Conservation (phyloP, 2,797 vertebrate species). For the Adelosebastes latens region DNA sequence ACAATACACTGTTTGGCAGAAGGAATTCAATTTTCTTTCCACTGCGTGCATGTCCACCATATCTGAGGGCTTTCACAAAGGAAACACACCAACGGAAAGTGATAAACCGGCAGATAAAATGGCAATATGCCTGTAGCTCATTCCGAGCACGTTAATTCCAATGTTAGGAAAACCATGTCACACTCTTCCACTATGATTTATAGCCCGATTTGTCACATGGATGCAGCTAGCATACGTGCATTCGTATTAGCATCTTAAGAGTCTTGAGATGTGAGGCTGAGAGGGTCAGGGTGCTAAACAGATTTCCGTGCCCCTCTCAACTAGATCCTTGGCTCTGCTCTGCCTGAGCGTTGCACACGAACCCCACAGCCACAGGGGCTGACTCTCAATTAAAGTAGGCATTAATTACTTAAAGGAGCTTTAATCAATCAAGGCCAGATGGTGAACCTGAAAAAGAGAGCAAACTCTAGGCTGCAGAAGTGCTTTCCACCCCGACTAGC, state of each 20-base stretch:
- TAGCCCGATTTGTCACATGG: slow-evolving; percentile 69
- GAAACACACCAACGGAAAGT: slow-evolving; percentile 55
- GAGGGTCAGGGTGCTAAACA: slow-evolving; percentile 76
- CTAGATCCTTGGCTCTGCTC: slow-evolving; percentile 64
- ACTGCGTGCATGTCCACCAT: slow-evolving; percentile 49
- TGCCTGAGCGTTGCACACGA: slow-evolving; percentile 56
- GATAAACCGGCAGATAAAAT: slow-evolving; percentile 65
- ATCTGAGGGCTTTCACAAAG: slow-evolving; percentile 56
- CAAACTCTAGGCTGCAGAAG: slow-evolving; percentile 53
- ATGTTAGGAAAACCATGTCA: slow-evolving; percentile 60
- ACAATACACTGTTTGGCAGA: slow-evolving; percentile 65
- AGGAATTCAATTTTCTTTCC: slow-evolving; percentile 71
- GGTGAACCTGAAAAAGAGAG: slow-evolving; percentile 68
- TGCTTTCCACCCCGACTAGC: slow-evolving; percentile 31
- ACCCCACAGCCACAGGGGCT: slow-evolving; percentile 65
- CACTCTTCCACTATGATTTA: slow-evolving; percentile 67
- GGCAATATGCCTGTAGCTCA: slow-evolving; percentile 32
- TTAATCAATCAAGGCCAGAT: slow-evolving; percentile 84
- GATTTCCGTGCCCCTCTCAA: slow-evolving; percentile 70
- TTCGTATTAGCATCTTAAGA: slow-evolving; percentile 76
- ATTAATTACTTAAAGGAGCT: slow-evolving; percentile 83
- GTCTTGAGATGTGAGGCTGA: slow-evolving; percentile 65
- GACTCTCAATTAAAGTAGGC: slow-evolving; percentile 81
- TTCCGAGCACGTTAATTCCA: slow-evolving; percentile 55
- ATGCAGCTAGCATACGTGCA: slow-evolving; percentile 62